phyloP scores from a whole-genome alignment of 2,888 invertebrate genomes.

The Spilarctia lutea region DNA sequence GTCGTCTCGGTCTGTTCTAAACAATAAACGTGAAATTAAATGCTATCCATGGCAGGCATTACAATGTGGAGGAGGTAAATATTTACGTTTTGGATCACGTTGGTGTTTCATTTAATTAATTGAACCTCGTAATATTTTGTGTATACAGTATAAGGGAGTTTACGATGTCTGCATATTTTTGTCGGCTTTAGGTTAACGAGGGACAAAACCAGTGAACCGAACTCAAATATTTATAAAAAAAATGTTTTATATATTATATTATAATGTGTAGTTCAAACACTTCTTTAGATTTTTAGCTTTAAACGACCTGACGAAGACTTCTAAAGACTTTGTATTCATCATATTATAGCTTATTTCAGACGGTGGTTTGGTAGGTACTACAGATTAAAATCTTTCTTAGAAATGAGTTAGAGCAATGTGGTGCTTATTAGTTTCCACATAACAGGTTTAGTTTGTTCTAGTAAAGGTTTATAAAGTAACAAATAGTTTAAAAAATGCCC shows the following conservation, averaged over 20 bases:
- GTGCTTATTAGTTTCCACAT: no score
- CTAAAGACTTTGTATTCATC: no score
- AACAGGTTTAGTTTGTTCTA: no score
- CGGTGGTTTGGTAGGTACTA: no score
- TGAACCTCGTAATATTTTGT: background rate
- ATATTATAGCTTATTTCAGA: no score
- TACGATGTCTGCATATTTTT: background rate
- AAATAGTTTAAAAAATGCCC: no score
- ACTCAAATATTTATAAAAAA: background rate
- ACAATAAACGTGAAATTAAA: background rate
- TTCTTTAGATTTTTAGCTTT: no score
- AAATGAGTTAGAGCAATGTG: no score
- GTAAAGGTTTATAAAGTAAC: no score
- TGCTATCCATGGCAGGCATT: background rate
- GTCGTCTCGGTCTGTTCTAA: background rate
- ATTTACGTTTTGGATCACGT: background rate
- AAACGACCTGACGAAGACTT: no score
- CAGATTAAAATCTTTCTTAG: no score
- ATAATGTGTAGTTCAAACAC: no score
- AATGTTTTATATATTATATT: background rate
- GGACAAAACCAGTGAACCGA: background rate
- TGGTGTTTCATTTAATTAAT: slow-evolving; percentile 10
- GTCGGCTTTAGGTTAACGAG: background rate
- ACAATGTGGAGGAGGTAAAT: background rate
- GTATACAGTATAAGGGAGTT: background rate